Evolutionary conservation across 1,140 invertebrate species (phyloP).

Genomic region (Microplitis demolitor): DNA sequence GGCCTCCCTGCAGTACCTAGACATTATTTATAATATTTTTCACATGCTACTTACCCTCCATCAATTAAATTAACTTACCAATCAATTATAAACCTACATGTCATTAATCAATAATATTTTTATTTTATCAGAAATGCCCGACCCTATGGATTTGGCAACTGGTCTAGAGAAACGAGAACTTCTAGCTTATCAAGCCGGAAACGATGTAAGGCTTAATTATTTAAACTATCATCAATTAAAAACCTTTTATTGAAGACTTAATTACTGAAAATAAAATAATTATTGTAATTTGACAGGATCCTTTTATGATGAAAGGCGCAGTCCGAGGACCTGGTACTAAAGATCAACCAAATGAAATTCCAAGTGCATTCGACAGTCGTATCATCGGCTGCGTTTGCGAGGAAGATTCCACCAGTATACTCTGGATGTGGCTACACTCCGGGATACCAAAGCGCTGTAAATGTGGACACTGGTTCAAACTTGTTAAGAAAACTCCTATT

Average conservation of each 20-base stretch:
- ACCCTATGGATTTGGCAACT: constrained; percentile 90
- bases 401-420: constrained; percentile 84
- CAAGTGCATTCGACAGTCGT: constrained; percentile 85
- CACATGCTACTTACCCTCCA: background rate
- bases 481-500: constrained; percentile 73
- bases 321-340: constrained; percentile 83
- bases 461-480: constrained; percentile 96
- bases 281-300: constrained; percentile 69
- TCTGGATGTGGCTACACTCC: constrained; percentile 93
- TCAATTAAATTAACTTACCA: background rate
- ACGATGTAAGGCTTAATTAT: constrained; percentile 69
- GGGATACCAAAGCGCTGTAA: constrained; percentile 88
- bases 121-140: constrained; percentile 69
- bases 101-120: constrained; percentile 7
- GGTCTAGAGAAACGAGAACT: constrained; percentile 91
- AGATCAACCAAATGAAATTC: constrained; percentile 85
- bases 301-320: constrained; percentile 82
- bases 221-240: background rate
- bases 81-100: too few relatives aligned
- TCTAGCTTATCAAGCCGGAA: constrained; percentile 80
- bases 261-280: constrained; percentile 7
- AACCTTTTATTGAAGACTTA: background rate
- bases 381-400: constrained; percentile 97
- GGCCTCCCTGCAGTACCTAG: too few relatives aligned
- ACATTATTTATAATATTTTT: background rate